Conservation (phyloP, 2,888 invertebrate genomes). For the Dyspetes luteomarginatus region DNA sequence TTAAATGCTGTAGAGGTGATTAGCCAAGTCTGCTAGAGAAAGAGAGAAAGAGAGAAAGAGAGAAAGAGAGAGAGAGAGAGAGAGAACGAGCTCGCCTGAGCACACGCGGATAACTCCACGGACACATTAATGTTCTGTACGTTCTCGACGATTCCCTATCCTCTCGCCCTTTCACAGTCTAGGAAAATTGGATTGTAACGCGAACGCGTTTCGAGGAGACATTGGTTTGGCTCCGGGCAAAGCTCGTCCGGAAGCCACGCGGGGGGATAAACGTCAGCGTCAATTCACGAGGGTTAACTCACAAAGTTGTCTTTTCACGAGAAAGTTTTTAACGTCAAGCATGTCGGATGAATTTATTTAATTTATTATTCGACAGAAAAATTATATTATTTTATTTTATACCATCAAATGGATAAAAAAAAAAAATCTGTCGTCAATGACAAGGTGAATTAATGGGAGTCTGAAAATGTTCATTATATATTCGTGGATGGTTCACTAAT, state of each 20-base stretch:
- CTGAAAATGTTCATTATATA: too few species aligned
- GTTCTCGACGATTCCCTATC: background rate
- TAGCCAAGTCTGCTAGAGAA: constrained; percentile 54
- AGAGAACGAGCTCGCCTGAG: constrained; percentile 41
- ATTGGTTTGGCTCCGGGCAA: constrained; percentile 6
- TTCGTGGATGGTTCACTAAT: too few species aligned
- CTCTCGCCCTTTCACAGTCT: background rate
- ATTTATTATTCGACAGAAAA: too few species aligned
- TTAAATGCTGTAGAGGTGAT: constrained; percentile 58
- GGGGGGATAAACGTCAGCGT: background rate
- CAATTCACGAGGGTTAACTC: constrained; percentile 8
- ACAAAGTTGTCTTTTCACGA: background rate
- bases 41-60: background rate
- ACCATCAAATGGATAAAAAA: too few species aligned
- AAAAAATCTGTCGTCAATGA: too few species aligned
- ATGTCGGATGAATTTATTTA: background rate
- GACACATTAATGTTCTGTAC: constrained; percentile 45
- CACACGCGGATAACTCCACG: constrained; percentile 48
- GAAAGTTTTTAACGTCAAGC: background rate
- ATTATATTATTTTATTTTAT: too few species aligned
- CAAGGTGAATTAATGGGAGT: too few species aligned
- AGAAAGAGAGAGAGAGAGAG: constrained; percentile 4
- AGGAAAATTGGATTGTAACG: constrained; percentile 47
- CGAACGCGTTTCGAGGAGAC: background rate
- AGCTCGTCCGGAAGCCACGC: background rate